Base-by-base conservation (phyloP, 2,888 invertebrate genomes). In the Hipparchia semele region DNA sequence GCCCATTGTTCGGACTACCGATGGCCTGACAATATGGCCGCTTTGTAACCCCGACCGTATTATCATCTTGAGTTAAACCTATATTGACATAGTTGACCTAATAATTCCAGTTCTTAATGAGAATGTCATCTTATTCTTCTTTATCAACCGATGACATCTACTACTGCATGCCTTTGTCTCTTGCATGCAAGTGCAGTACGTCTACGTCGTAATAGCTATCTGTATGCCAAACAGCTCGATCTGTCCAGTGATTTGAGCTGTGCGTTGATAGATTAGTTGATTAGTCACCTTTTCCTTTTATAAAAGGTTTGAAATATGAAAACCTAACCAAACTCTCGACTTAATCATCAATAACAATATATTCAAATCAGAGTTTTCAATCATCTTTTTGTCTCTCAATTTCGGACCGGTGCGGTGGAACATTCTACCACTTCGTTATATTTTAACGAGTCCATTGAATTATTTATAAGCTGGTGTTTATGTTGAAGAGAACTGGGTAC, bases 1-100 rank as follows among this genome's bases (percentile, higher is more conserved):
- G 7, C 46, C 79, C 72, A 78, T 84, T 83, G 82, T 85, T 80
- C 78, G 62, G n/a, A n/a, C 12, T n/a, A 6, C n/a, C 54, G n/a
- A 54, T 54, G 68, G 51, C 64, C 58, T 53, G 65, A 59, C 71
- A 65, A 60, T 61, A 70, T 62, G 56, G 45, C 46, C 13, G 56
- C 33, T 10, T 70, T 60, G 60, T 60, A 39, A 60, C 6, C n/a
- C n/a, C 54, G 6, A n/a, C 12, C 12, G n/a, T 54, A 54, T 54
- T 54, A 54, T 54, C 12, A 54, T 54, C 12, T 54, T 54, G n/a
- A 54, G 6, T n/a, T 54, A n/a, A 54, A n/a, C 10, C 3, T 54
- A n/a, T 54, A n/a, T 6, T 4, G 8, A 49, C 49, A 49, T 49
- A 4, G 3, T 49, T 49, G 49, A 49, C 49, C 49, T 49, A 49